These are phyloP conservation scores for Trachelus stipa DNA, from an alignment of 2,888 invertebrate genomes.

Conservation along the genomic window DNA sequence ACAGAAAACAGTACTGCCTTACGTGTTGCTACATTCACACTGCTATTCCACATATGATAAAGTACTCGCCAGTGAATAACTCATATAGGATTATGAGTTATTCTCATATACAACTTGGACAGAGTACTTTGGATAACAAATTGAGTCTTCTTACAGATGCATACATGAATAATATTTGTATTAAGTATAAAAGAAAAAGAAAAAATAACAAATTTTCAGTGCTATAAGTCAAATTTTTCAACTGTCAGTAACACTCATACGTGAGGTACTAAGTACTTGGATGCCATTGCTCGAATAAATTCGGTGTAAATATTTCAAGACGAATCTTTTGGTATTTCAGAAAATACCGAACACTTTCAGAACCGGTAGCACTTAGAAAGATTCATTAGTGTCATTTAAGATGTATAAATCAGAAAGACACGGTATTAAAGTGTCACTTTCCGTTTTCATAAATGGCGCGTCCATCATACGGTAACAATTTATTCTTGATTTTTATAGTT, in stretches of 20 bases:
- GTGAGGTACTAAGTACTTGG: not conserved
- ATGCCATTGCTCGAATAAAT: not conserved
- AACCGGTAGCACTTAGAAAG: not conserved
- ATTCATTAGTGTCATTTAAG: constrained; percentile 3
- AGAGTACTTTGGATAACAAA: not conserved
- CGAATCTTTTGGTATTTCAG: not conserved
- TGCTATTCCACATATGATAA: not conserved
- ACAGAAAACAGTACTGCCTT: not conserved
- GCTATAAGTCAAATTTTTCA: not conserved
- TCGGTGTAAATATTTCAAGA: not conserved
- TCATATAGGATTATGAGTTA: not conserved
- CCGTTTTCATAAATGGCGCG: constrained; percentile 7
- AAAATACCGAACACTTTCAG: not conserved
- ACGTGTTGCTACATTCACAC: not conserved
- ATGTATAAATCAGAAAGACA: constrained; percentile 17
- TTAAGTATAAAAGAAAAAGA: not conserved
- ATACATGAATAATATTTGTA: not conserved
- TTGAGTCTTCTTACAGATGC: not conserved
- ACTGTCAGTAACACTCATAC: not conserved
- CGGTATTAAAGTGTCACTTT: constrained; percentile 22
- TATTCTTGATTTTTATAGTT: not conserved
- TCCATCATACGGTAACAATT: not conserved
- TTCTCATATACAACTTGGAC: not conserved
- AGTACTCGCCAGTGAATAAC: not conserved
- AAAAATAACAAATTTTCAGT: not conserved